Conservation (phyloP, 2,888 invertebrate species). For the Andrena bucephala region DNA sequence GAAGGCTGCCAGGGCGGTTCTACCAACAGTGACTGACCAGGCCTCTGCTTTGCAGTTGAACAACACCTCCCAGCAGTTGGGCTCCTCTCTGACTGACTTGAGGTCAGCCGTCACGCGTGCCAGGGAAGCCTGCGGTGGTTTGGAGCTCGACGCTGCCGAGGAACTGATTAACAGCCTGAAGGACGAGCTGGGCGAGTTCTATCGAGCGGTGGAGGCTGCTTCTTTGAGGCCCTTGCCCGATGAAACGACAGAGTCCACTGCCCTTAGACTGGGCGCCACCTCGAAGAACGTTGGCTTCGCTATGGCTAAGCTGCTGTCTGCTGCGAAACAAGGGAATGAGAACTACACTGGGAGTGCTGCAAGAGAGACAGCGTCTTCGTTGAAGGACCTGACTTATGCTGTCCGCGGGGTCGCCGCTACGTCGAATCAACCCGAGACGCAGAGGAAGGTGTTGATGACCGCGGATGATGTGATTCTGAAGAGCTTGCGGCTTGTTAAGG, state of each 20-base stretch:
- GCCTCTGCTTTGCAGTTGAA: constrained; percentile 91
- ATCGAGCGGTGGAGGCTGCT: constrained; percentile 90
- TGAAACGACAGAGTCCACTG: constrained; percentile 89
- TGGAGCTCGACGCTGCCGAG: constrained; percentile 94
- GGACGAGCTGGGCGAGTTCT: constrained; percentile 93
- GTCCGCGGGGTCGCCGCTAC: constrained; percentile 93
- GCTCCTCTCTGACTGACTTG: constrained; percentile 89
- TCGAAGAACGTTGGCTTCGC: constrained; percentile 93
- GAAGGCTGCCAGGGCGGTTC: constrained; percentile 91
- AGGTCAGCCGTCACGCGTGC: constrained; percentile 89
- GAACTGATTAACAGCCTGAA: constrained; percentile 93
- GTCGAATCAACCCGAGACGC: constrained; percentile 87
- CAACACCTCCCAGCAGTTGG: constrained; percentile 89
- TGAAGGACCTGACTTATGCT: constrained; percentile 90
- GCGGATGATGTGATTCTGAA: constrained; percentile 93
- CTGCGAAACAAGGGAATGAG: constrained; percentile 93
- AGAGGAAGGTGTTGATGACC: constrained; percentile 88
- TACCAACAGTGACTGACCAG: constrained; percentile 93
- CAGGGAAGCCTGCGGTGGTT: constrained; percentile 92
- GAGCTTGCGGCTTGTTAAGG: constrained; percentile 92
- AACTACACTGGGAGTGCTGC: constrained; percentile 93
- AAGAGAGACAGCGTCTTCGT: constrained; percentile 91
- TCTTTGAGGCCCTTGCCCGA: constrained; percentile 94
- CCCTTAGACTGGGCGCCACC: constrained; percentile 87
- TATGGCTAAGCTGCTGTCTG: constrained; percentile 94